Evolutionary conservation across 2,113 vertebrate genomes (phyloP), one percentile per base, ranked within the genome.

Genomic region (Promerops cafer): DNA sequence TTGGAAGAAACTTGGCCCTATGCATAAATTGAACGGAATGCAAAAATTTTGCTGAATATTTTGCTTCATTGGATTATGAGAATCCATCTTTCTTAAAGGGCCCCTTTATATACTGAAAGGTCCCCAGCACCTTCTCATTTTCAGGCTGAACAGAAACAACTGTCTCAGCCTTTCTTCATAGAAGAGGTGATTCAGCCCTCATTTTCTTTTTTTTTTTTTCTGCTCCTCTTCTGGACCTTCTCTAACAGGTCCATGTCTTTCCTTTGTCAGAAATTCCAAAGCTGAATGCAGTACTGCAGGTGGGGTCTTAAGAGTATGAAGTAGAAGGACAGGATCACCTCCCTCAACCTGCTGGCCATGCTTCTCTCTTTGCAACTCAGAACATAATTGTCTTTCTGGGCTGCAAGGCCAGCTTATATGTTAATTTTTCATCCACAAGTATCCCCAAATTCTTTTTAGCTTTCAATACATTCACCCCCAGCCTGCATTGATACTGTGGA

Each of bases 141-240:
- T 44, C 28, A 33, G 27, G 13, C 12, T 74, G 33, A 74, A 52
- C 5, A 50, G 37, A 3, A 2, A 64, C 13, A 57, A 5, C 0
- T 44, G 2, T 37, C 20, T 63, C 27, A 74, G 2, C 1, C 15
- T 60, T 35, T 72, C 15, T 49, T 53, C 7, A 7, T 4, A 33
- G 28, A 26, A 74, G 26, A 87, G 3, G 4, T 61, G 6, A 40
- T 74, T 33, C 28, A 65, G 10, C 7, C 13, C 9, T 30, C 18
- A 4, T 11, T 33, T 40, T 44, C 18, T 63, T 35, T 60, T 21
- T 13, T 52, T 30, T 19, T 50, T 40, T 10, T 33, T 37, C 14
- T 16, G 7, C 3, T 30, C 8, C 3, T 63, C 1, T 4, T 86
- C 23, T 50, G 50, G 9, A 54, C 7, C 6, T 2, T 0, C 7